phyloP scores from a whole-genome alignment of 2,888 invertebrate genomes.

The Embidobia sp. region DNA sequence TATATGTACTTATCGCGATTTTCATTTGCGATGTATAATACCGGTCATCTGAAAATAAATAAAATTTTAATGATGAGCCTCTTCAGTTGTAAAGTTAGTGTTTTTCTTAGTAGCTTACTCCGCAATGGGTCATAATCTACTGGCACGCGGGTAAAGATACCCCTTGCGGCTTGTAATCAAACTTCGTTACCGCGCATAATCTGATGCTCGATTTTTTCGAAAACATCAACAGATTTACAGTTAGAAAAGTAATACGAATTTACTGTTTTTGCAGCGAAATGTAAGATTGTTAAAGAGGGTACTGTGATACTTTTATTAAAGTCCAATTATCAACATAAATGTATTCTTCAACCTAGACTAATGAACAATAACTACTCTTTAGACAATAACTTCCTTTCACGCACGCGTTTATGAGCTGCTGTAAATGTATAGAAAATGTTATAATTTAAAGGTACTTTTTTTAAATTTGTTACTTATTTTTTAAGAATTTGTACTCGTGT shows the following conservation, averaged over 20 bases:
- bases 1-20: not conserved
- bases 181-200: slow-evolving; percentile 68
- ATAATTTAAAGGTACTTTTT: too few species aligned
- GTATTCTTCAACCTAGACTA: too few species aligned
- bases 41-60: slow-evolving; percentile 61
- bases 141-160: slow-evolving; percentile 54
- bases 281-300: too few species aligned
- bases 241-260: not conserved
- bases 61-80: slow-evolving; percentile 68
- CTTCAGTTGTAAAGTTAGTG: slow-evolving; percentile 72
- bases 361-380: too few species aligned
- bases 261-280: too few species aligned
- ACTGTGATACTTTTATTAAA: too few species aligned
- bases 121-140: slow-evolving; percentile 63
- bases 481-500: too few species aligned
- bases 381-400: too few species aligned
- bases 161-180: slow-evolving; percentile 74
- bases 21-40: not conserved
- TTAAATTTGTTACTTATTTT: too few species aligned
- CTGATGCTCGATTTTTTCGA: not conserved
- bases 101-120: slow-evolving; percentile 74
- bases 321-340: too few species aligned
- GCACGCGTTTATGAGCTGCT: too few species aligned
- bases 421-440: too few species aligned
- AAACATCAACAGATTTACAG: not conserved